Evolutionary conservation across 2,797 vertebrate species (phyloP).

Genomic region (Sphaeramia orbicularis): DNA sequence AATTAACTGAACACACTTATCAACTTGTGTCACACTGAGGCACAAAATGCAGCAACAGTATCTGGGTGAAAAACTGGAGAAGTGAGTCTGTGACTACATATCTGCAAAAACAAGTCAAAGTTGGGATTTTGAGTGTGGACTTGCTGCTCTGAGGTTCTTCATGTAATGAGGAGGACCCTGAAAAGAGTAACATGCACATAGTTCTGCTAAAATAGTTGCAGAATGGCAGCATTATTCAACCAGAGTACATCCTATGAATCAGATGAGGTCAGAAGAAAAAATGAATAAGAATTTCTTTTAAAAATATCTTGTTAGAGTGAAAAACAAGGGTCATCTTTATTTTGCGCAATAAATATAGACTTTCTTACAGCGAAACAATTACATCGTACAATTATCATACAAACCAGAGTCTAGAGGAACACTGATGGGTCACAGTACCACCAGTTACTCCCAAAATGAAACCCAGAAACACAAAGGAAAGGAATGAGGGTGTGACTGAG

Average conservation of each 20-base stretch:
- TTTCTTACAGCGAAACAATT: constrained; percentile 59
- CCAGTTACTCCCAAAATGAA: constrained; percentile 4
- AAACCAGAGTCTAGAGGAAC: constrained; percentile 37
- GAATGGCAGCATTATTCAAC: no score
- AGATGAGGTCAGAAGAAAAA: neutral
- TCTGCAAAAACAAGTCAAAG: no score
- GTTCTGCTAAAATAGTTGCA: no score
- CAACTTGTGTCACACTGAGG: no score
- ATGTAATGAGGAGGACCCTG: no score
- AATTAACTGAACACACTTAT: no score
- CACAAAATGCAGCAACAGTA: no score
- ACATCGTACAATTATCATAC: constrained; percentile 50
- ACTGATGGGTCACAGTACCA: constrained; percentile 29
- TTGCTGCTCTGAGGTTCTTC: no score
- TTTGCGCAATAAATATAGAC: constrained; percentile 78
- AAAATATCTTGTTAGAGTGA: constrained; percentile 37
- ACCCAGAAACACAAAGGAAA: constrained; percentile 6
- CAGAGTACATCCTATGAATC: neutral
- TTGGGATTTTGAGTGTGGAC: no score
- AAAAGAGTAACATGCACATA: no score
- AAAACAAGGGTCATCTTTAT: constrained; percentile 58
- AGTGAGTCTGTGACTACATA: no score
- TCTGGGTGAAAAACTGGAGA: no score
- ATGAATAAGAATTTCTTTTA: constrained; percentile 17
- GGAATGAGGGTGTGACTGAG: neutral